Conservation (phyloP, 2,888 invertebrate genomes). For the Drosophila limbata region DNA sequence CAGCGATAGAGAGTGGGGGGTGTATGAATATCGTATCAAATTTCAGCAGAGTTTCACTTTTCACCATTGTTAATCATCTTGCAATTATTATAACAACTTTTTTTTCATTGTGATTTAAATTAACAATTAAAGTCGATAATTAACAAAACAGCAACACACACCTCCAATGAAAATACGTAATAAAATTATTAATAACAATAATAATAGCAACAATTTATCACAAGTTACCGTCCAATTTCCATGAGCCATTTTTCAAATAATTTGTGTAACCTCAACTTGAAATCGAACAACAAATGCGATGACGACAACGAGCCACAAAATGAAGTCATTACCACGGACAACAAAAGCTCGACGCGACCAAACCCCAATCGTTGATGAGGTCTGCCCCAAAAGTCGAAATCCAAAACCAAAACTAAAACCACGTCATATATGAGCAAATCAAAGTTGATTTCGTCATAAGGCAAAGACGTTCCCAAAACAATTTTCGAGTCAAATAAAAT, state of each 20-base stretch:
- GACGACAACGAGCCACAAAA: constrained; percentile 44
- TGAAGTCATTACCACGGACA: constrained; percentile 74
- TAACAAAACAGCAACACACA: constrained; percentile 56
- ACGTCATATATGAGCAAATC: constrained; percentile 54
- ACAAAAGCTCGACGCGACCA: constrained; percentile 44
- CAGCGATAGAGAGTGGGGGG: neutral
- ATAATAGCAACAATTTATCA: constrained; percentile 62
- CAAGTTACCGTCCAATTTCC: constrained; percentile 46
- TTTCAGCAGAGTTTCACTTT: constrained; percentile 70
- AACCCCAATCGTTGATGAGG: constrained; percentile 24
- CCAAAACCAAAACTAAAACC: constrained; percentile 11
- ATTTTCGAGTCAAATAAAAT: constrained; percentile 44
- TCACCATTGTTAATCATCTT: constrained; percentile 43
- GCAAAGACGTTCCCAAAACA: constrained; percentile 10
- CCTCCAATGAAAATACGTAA: constrained; percentile 17
- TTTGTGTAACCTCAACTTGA: constrained; percentile 30
- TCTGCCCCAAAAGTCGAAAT: neutral
- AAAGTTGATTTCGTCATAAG: constrained; percentile 58
- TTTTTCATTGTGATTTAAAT: constrained; percentile 58
- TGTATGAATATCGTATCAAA: constrained; percentile 37
- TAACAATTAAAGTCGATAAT: constrained; percentile 73
- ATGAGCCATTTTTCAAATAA: constrained; percentile 50
- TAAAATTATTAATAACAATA: constrained; percentile 31
- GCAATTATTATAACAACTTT: constrained; percentile 28
- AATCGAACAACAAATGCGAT: constrained; percentile 38